Percentiles rank a stretch among this genome's conserved stretches.
These are phyloP conservation scores for Remorina albescens DNA, from an alignment of 2,797 vertebrate genomes.

Conservation along the genomic window DNA sequence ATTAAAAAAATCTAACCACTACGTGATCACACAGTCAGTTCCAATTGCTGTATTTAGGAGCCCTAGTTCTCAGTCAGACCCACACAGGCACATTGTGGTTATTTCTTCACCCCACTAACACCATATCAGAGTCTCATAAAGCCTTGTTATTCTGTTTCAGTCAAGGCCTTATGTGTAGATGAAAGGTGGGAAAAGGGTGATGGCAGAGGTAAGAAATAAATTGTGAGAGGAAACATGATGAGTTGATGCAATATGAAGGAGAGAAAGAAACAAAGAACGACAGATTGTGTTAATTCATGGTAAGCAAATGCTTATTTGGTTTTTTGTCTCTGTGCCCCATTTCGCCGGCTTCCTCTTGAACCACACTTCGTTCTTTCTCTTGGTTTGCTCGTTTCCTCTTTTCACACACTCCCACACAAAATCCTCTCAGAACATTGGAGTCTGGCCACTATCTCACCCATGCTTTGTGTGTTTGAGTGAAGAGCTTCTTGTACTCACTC, in stretches of 20 bases:
- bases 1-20: conserved; percentile 72
- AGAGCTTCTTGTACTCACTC: conserved; percentile 50
- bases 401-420: conserved; percentile 79
- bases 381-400: conserved; percentile 68
- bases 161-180: conserved; percentile 47
- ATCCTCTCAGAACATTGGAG: conserved; percentile 72
- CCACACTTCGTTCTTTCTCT: conserved; percentile 47
- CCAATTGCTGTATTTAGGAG: conserved; percentile 74
- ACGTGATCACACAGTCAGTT: conserved; percentile 66
- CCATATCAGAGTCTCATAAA: conserved; percentile 59
- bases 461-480: conserved; percentile 62
- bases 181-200: conserved; percentile 46
- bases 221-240: conserved; percentile 25
- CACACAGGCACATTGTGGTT: conserved; percentile 35
- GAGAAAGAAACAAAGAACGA: conserved; percentile 25
- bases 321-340: conserved; percentile 47
- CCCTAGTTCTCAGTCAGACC: conserved; percentile 42
- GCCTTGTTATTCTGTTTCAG: conserved; percentile 57
- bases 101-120: conserved; percentile 56
- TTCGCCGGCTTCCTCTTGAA: conserved; percentile 52
- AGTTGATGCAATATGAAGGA: conserved; percentile 33
- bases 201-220: conserved; percentile 37
- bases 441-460: conserved; percentile 67
- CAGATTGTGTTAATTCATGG: conserved; percentile 44
- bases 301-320: conserved; percentile 48